These are phyloP conservation scores for Eupithecia inturbata DNA, from an alignment of 2,888 invertebrate genomes.

Conservation along the genomic window DNA sequence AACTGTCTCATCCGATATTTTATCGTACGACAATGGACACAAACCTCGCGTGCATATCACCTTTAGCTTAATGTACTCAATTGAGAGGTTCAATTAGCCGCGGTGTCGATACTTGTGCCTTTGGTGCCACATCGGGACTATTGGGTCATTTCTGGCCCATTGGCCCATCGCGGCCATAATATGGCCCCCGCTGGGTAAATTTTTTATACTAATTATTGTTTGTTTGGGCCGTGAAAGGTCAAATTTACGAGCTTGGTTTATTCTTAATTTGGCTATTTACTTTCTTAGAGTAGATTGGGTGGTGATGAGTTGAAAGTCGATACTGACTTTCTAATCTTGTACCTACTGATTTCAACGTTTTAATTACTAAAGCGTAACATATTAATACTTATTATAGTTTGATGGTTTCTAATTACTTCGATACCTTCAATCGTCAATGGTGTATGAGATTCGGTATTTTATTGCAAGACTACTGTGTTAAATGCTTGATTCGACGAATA, in stretches of 20 bases:
- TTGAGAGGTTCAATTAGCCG: constrained; percentile 63
- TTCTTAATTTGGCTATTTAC: constrained; percentile 32
- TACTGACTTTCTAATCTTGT: constrained; percentile 26
- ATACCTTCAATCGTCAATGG: neutral
- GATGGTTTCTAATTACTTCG: neutral
- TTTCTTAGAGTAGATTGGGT: constrained; percentile 16
- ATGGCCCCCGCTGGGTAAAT: constrained; percentile 49
- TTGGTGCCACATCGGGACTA: constrained; percentile 34
- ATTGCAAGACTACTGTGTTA: neutral
- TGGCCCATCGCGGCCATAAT: constrained; percentile 35
- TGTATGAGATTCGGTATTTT: neutral
- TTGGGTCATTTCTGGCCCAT: constrained; percentile 29
- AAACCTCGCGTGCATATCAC: constrained; percentile 47
- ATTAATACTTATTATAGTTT: neutral
- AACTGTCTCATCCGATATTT: constrained; percentile 15
- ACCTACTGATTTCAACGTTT: neutral
- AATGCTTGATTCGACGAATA: neutral
- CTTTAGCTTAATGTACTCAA: constrained; percentile 53
- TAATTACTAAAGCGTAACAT: neutral
- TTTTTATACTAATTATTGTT: constrained; percentile 57
- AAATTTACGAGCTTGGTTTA: constrained; percentile 37
- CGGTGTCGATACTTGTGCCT: constrained; percentile 48
- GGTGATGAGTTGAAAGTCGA: constrained; percentile 6
- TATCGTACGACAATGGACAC: constrained; percentile 42
- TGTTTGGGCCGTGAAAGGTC: constrained; percentile 48